Evolutionary conservation across 2,113 vertebrate genomes (phyloP).

Genomic region (Chauna torquata): DNA sequence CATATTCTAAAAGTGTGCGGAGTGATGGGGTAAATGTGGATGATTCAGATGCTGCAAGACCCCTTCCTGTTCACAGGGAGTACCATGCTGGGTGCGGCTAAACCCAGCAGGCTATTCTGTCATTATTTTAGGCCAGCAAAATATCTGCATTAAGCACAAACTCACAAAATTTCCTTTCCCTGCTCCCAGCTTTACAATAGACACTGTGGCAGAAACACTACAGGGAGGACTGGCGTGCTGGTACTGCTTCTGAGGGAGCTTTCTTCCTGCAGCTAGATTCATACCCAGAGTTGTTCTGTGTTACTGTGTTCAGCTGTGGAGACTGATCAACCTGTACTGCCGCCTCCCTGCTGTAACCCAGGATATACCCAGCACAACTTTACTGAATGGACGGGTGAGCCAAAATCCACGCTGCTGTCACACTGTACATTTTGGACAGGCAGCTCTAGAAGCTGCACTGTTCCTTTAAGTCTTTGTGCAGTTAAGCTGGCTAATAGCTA

Average conservation of each 20-base stretch:
- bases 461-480: not conserved
- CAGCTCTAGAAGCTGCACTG: not conserved
- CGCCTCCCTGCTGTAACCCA: not conserved
- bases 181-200: not conserved
- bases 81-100: fast-evolving
- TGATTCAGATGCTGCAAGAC: not conserved
- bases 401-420: not conserved
- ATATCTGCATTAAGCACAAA: not conserved
- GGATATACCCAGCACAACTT: not conserved
- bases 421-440: no score
- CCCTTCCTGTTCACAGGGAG: not conserved
- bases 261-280: not conserved
- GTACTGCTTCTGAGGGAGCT: not conserved
- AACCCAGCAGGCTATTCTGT: not conserved
- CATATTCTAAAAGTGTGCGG: not conserved
- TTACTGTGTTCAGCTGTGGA: not conserved
- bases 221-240: fast-evolving
- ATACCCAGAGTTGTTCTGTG: fast-evolving
- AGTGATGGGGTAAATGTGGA: not conserved
- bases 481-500: not conserved
- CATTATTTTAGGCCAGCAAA: not conserved
- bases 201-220: fast-evolving
- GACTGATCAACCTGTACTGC: not conserved
- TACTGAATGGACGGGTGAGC: not conserved
- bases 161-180: not conserved